Evolutionary conservation across 2,113 vertebrate genomes (phyloP), one percentile per base, ranked within the genome.

Genomic region (Genyomyrus donnyi): DNA sequence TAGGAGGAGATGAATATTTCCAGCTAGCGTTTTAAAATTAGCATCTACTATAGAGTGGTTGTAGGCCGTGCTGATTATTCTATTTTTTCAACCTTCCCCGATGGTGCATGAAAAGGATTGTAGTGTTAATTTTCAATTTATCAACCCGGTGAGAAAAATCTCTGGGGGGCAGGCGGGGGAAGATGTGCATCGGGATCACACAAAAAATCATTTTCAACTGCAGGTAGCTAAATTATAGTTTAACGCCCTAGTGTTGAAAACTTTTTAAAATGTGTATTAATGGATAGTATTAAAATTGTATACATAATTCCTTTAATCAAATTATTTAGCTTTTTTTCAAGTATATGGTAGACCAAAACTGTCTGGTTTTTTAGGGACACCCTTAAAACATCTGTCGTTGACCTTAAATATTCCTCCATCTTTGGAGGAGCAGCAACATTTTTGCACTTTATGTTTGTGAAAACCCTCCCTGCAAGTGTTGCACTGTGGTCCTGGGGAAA

Each of bases 101-200:
- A 42, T 85, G 52, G 31, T 11, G n/a, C 9, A 17, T 46, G 39
- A 15, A 90, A 27, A 90, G 66, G 21, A 49, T 48, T 90, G 53
- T 42, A 80, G 74, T 39, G 35, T 49, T 86, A 90, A 74, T 84
- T 87, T 70, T 90, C 66, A 35, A 90, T 91, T 90, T 46, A 87
- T 90, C 91, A 88, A 19, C 70, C 46, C 21, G 35, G 88, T 88
- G 80, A 88, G 56, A 90, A 88, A 89, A 89, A 89, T 85, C 83
- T 85, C 83, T 48, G 9, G 39, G 83, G 83, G 35, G 42, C 42
- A 21, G 42, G 39, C 0, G 1, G 27, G 70, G 31, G 70, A 5
- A 17, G 15, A 77, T 85, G 48, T 86, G 9, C 48, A 31, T 48
- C 1, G 11, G 83, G 83, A 86, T 49, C 45, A 48, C 84, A 48